A percentile compares a stretch with the other conserved stretches of the same genome.
phyloP scores from a whole-genome alignment of 2,888 invertebrate species.

The Eubasilissa splendida region DNA sequence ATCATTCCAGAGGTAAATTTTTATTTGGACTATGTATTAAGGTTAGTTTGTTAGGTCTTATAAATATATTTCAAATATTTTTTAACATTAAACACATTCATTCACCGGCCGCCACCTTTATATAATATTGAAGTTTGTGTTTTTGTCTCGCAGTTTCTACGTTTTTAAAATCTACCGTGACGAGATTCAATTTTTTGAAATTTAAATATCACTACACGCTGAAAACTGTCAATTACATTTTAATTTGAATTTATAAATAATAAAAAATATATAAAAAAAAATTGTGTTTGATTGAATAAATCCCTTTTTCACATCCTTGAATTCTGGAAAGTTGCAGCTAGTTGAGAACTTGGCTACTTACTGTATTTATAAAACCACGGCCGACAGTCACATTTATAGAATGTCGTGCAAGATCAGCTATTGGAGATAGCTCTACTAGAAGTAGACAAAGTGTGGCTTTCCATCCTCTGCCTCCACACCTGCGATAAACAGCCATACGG shows the following conservation, averaged over 20 bases:
- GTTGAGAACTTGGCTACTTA: no score
- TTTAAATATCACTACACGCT: conserved; percentile 31
- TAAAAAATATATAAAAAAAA: conserved; percentile 23
- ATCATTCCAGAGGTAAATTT: neutral
- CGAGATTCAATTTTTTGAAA: conserved; percentile 22
- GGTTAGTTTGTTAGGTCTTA: conserved; percentile 18
- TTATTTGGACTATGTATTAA: conserved; percentile 14
- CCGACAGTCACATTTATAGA: no score
- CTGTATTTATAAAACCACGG: no score
- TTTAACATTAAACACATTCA: conserved; percentile 21
- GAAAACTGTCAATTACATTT: conserved; percentile 45
- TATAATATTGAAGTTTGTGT: conserved; percentile 21
- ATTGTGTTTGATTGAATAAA: neutral
- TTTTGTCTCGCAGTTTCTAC: conserved; percentile 23
- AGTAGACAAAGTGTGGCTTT: no score
- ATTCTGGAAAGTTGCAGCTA: no score
- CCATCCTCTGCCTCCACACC: no score
- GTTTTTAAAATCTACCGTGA: conserved; percentile 6
- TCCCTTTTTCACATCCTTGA: no score
- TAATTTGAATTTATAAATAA: conserved; percentile 39
- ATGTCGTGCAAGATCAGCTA: no score
- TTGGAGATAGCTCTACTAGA: no score
- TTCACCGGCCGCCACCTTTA: neutral
- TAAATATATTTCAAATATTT: conserved; percentile 21
- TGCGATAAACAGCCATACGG: no score